Evolutionary conservation across 2,888 invertebrate genomes (phyloP), one percentile per base, ranked within the genome.

Genomic region (Diachrysia chrysitis): DNA sequence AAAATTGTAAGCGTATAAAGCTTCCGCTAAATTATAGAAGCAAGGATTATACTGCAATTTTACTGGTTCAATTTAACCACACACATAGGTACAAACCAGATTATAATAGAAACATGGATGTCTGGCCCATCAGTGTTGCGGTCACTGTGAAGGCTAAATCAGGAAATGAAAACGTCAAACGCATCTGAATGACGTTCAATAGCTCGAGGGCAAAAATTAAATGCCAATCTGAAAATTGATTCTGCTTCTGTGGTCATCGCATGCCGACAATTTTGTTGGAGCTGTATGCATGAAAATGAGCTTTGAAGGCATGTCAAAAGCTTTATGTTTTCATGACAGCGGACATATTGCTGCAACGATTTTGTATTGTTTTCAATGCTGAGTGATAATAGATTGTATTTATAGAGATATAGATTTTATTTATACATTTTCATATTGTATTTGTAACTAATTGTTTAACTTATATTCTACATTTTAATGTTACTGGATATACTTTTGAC

Each of bases 81-180:
- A 19, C 48, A 46, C n/a, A 48, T 5, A 19, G 10, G 19, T n/a
- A n/a, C 48, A 19, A 51, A 21, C n/a, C 48, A 21, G 19, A 10
- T 51, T 51, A 3, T 21, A 42, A 51, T 35, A 63, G 29, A 54
- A 55, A 58, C 64, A 57, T 3, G 21, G 17, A 59, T 53, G 60
- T n/a, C 54, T 19, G 37, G n/a, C 48, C 69, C 21, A 55, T 67
- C 63, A 72, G 72, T 73, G 72, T 70, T 71, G 80, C 78, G 87
- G 85, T 85, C 84, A 85, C 76, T 62, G 57, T 64, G 76, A 73
- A 71, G 61, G 72, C 67, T 77, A 84, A 84, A 83, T 82, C 87
- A 88, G 93, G 93, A 93, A 93, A 93, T 93, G 85, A 88, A 88
- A 91, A 89, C 84, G 93, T 93, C 93, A 93, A 85, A 86, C 80